A percentile compares a stretch with the other conserved stretches of the same genome.
phyloP scores from a whole-genome alignment of 2,797 vertebrate species.

The Gadopsis marmoratus region DNA sequence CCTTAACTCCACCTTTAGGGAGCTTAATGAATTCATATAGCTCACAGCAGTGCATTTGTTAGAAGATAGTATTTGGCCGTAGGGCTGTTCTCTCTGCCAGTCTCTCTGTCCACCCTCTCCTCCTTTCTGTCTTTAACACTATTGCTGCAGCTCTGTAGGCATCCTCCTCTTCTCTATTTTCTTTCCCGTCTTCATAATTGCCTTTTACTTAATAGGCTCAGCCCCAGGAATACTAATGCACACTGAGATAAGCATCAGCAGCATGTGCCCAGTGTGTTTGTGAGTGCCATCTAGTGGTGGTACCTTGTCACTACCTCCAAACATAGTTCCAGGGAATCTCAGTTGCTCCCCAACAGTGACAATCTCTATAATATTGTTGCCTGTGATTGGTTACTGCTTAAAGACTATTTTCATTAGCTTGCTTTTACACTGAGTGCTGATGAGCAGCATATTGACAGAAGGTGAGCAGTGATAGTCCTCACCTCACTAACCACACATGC shows the following conservation, averaged over 20 bases:
- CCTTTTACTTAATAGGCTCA: constrained; percentile 86
- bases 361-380: constrained; percentile 36
- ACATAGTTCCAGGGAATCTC: constrained; percentile 16
- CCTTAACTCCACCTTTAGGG: constrained; percentile 64
- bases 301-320: constrained; percentile 31
- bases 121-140: constrained; percentile 71
- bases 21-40: constrained; percentile 74
- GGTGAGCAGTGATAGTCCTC: constrained; percentile 60
- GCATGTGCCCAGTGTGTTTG: constrained; percentile 52
- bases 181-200: constrained; percentile 84
- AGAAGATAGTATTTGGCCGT: constrained; percentile 65
- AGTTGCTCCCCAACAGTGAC: constrained; percentile 16
- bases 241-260: constrained; percentile 67
- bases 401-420: constrained; percentile 56
- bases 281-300: constrained; percentile 83
- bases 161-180: constrained; percentile 79
- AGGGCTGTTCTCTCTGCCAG: constrained; percentile 64
- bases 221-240: constrained; percentile 82
- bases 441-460: constrained; percentile 61
- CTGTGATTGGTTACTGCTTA: constrained; percentile 39
- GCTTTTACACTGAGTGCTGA: constrained; percentile 51
- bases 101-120: constrained; percentile 61
- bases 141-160: constrained; percentile 75
- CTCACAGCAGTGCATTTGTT: constrained; percentile 74
- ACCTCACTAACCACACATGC: constrained; percentile 39